A percentile compares a stretch with the other conserved stretches of the same genome.
Conservation (phyloP, 2,113 vertebrate genomes). For the Anarrhichthys ocellatus region DNA sequence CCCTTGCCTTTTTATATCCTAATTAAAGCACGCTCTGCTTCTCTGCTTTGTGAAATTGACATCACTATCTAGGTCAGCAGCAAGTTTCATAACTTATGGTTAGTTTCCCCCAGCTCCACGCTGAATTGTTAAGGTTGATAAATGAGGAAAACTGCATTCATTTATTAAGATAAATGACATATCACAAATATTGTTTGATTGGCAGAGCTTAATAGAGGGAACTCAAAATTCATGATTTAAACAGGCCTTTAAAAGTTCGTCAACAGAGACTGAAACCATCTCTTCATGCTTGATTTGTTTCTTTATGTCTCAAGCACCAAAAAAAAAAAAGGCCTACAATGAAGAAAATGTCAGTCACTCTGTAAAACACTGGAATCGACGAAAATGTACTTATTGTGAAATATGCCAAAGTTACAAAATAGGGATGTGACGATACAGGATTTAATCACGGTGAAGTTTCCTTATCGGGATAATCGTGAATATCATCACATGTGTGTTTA, state of each 20-base stretch:
- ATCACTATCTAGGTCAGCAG: neutral
- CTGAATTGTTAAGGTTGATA: conserved; percentile 2
- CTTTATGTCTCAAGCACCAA: neutral
- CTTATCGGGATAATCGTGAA: too few relatives aligned
- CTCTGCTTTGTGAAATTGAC: conserved; percentile 3
- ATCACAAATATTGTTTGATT: neutral
- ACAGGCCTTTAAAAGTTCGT: neutral
- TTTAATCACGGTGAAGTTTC: too few relatives aligned
- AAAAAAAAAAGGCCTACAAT: neutral
- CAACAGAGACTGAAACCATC: neutral
- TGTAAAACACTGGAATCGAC: too few relatives aligned
- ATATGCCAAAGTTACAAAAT: too few relatives aligned
- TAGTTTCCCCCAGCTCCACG: neutral
- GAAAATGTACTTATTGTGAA: too few relatives aligned
- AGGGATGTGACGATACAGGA: too few relatives aligned
- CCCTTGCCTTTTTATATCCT: neutral
- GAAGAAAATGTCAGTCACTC: too few relatives aligned
- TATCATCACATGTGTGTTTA: too few relatives aligned
- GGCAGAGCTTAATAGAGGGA: neutral
- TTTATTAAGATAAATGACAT: neutral
- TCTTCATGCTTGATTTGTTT: conserved; percentile 2
- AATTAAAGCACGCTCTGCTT: neutral
- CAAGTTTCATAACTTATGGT: neutral
- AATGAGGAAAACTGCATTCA: neutral
- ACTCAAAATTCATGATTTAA: neutral